Conservation (phyloP, 2,797 vertebrate genomes). For the Enteromius fasciolatus region DNA sequence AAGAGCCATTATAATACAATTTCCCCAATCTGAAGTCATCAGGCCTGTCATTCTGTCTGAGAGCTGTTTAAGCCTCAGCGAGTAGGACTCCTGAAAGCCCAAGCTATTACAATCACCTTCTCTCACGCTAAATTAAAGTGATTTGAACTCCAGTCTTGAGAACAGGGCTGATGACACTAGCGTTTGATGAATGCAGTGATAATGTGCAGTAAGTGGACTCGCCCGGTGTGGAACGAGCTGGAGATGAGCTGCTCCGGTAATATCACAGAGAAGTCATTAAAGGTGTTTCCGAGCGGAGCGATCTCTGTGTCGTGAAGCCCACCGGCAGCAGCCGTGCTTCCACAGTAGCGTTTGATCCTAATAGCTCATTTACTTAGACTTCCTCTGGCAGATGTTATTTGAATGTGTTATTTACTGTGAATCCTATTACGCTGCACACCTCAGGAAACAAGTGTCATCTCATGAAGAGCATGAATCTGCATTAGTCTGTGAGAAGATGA, state of each 20-base stretch:
- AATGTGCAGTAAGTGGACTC: conserved; percentile 49
- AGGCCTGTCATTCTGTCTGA: conserved; percentile 41
- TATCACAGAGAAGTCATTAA: conserved; percentile 53
- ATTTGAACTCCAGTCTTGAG: conserved; percentile 46
- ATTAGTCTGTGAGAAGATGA: neutral
- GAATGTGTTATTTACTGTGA: neutral
- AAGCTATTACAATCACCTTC: conserved; percentile 48
- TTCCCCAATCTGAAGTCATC: conserved; percentile 34
- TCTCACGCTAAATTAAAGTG: conserved; percentile 48
- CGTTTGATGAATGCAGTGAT: conserved; percentile 47
- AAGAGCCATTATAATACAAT: conserved; percentile 42
- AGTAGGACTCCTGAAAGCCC: conserved; percentile 39
- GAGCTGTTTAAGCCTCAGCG: conserved; percentile 38
- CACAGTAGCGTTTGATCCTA: conserved; percentile 71
- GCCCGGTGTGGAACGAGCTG: neutral
- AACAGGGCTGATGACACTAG: conserved; percentile 49
- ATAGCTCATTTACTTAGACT: conserved; percentile 46
- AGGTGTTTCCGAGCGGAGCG: conserved; percentile 57
- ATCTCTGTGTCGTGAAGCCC: conserved; percentile 59
- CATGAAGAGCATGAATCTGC: neutral
- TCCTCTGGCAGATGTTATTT: neutral
- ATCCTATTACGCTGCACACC: neutral
- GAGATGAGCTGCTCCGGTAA: conserved; percentile 41
- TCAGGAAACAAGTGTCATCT: conserved; percentile 13
- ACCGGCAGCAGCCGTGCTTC: conserved; percentile 66